These are phyloP conservation scores for Prorops nasuta DNA, from an alignment of 1,140 invertebrate genomes.

Conservation along the genomic window DNA sequence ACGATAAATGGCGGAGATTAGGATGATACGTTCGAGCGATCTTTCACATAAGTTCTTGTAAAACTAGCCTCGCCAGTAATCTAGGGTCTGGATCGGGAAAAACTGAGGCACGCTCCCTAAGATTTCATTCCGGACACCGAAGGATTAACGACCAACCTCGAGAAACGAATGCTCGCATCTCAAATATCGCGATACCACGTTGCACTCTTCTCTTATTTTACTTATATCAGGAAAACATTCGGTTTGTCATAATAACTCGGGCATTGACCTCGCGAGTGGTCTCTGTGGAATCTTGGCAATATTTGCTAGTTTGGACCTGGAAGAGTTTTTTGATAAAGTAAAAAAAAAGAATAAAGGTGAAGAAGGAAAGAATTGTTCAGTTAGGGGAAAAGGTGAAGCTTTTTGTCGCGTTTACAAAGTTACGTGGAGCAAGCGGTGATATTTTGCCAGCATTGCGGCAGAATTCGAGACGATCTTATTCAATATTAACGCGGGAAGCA, in stretches of 20 bases:
- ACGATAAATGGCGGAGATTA: conserved; percentile 30
- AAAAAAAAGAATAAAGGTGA: background rate
- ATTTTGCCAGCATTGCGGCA: conserved; percentile 20
- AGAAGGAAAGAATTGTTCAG: background rate
- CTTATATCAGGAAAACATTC: too few relatives aligned
- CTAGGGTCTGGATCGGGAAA: conserved; percentile 11
- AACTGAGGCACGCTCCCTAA: conserved; percentile 9
- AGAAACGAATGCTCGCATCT: too few relatives aligned
- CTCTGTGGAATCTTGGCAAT: too few relatives aligned
- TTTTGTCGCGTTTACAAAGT: conserved; percentile 10
- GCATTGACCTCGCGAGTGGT: too few relatives aligned
- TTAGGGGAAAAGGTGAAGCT: conserved; percentile 1
- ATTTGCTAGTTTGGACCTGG: too few relatives aligned
- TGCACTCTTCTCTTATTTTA: too few relatives aligned
- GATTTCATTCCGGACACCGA: conserved; percentile 16
- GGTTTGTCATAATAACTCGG: too few relatives aligned
- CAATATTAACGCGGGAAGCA: conserved; percentile 33
- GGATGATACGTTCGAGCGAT: conserved; percentile 19
- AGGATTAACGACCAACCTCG: conserved; percentile 18
- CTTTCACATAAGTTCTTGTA: conserved; percentile 31
- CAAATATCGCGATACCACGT: too few relatives aligned
- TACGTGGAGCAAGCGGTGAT: conserved; percentile 17
- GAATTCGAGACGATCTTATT: conserved; percentile 27
- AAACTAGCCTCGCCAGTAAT: conserved; percentile 7
- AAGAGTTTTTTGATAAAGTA: too few relatives aligned